Percentiles rank a stretch among this genome's conserved stretches.
Conservation (phyloP, 2,797 vertebrate genomes). For the Enteromius paludinosus region DNA sequence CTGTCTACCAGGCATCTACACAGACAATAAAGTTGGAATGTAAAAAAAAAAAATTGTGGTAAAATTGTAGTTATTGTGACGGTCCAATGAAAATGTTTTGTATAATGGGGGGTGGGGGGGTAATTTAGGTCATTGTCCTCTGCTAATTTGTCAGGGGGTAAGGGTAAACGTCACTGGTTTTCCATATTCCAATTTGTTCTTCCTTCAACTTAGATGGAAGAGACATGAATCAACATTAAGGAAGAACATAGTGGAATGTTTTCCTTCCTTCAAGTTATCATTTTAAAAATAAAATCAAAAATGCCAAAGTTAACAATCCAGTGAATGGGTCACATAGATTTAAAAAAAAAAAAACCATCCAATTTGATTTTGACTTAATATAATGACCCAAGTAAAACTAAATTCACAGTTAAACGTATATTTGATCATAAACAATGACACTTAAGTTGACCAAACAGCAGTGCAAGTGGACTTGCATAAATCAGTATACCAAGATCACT, state of each 20-base stretch:
- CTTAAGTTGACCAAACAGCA: not conserved
- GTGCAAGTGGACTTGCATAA: not conserved
- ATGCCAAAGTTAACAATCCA: too few relatives aligned
- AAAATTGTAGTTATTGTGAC: not conserved
- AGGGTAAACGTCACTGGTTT: too few relatives aligned
- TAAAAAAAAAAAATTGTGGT: not conserved
- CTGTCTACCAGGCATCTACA: slow-evolving; percentile 76
- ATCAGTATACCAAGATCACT: not conserved
- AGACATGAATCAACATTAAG: too few relatives aligned
- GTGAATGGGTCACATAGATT: too few relatives aligned
- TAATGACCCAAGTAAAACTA: not conserved
- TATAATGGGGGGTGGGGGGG: not conserved
- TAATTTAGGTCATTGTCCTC: not conserved
- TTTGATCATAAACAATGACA: not conserved
- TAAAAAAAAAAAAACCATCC: too few relatives aligned
- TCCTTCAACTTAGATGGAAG: too few relatives aligned
- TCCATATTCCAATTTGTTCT: too few relatives aligned
- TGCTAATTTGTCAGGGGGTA: not conserved
- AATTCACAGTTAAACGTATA: not conserved
- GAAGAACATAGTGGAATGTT: too few relatives aligned
- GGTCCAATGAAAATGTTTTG: not conserved
- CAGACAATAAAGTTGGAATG: not conserved
- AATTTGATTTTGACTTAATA: not conserved
- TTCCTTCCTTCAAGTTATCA: too few relatives aligned
- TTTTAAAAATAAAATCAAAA: too few relatives aligned